Conservation (phyloP, 2,888 invertebrate genomes). For the Monopis laevigella region DNA sequence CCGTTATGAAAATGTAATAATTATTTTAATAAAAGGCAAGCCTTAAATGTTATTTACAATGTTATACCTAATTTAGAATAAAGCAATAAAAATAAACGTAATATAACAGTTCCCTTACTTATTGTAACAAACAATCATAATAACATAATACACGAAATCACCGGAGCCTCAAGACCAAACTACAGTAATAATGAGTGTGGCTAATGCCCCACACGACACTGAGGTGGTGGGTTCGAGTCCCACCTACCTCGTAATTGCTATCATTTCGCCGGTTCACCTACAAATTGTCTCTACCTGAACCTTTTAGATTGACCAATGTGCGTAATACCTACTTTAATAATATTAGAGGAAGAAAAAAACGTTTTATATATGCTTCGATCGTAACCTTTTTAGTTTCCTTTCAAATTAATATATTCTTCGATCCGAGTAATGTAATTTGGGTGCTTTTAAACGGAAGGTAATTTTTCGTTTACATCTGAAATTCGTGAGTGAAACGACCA, state of each 20-base stretch:
- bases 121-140: constrained; percentile 15
- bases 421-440: too few relatives aligned
- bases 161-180: neutral
- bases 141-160: constrained; percentile 14
- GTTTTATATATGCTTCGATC: too few relatives aligned
- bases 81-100: neutral
- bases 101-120: constrained; percentile 14
- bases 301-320: neutral
- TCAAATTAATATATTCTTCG: too few relatives aligned
- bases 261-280: constrained; percentile 22
- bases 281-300: constrained; percentile 1
- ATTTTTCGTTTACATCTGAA: too few relatives aligned
- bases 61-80: too few relatives aligned
- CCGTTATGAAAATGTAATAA: too few relatives aligned
- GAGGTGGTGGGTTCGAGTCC: constrained; percentile 28
- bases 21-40: too few relatives aligned
- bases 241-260: constrained; percentile 32
- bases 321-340: neutral
- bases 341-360: too few relatives aligned
- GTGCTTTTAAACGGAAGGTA: too few relatives aligned
- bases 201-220: constrained; percentile 16
- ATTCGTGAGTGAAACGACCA: neutral
- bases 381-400: too few relatives aligned
- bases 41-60: too few relatives aligned
- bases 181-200: constrained; percentile 23